phyloP scores from a whole-genome alignment of 2,888 invertebrate species.

The Sarcophaga carnaria region DNA sequence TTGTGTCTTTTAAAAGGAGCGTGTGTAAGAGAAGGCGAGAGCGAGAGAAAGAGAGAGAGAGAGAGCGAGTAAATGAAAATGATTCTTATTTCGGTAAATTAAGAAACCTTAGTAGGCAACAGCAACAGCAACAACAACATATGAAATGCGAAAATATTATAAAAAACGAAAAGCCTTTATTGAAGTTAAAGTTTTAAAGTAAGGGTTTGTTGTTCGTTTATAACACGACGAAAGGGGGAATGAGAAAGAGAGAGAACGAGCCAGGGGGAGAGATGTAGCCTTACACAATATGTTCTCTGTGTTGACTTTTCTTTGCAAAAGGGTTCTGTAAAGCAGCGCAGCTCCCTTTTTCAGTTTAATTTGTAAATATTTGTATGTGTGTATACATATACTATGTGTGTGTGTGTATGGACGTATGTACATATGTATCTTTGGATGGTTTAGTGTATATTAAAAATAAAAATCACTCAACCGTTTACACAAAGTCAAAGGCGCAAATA shows the following conservation, averaged over 20 bases:
- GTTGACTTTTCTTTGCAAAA: neutral
- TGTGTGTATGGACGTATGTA: neutral
- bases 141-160: neutral
- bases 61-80: neutral
- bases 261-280: neutral
- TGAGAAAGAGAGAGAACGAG: neutral
- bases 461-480: conserved; percentile 63
- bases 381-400: neutral
- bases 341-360: conserved; percentile 3
- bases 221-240: neutral
- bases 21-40: neutral
- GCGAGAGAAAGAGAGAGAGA: neutral
- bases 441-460: conserved; percentile 14
- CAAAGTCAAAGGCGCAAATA: conserved; percentile 69
- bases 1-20: neutral
- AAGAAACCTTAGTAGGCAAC: conserved; percentile 26
- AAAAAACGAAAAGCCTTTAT: neutral
- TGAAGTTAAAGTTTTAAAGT: neutral
- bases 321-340: neutral
- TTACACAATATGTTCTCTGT: neutral
- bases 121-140: neutral
- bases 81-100: conserved; percentile 17
- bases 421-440: neutral
- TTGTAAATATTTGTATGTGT: neutral
- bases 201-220: neutral